A percentile compares a stretch with the other conserved stretches of the same genome.
Evolutionary conservation across 2,797 vertebrate species (phyloP).

Genomic region (Chaetodon trifasciatus): DNA sequence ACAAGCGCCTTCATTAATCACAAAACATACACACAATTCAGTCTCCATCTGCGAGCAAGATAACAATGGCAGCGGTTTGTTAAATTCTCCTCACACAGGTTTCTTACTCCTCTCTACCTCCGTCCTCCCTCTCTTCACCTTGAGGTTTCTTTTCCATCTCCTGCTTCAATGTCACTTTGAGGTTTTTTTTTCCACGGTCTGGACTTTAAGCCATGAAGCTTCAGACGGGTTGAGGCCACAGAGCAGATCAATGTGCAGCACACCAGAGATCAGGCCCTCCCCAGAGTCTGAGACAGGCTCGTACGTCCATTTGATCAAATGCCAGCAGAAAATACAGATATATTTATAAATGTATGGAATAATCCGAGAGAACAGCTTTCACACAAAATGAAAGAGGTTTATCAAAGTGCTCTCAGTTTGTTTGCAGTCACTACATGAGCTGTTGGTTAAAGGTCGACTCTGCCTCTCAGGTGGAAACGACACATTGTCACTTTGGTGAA

Average conservation of each 20-base stretch:
- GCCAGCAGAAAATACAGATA: conserved; percentile 28
- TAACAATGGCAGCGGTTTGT: conserved; percentile 52
- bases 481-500: neutral
- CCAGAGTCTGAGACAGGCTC: conserved; percentile 32
- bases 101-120: conserved; percentile 20
- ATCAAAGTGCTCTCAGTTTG: conserved; percentile 13
- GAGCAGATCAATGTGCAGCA: conserved; percentile 49
- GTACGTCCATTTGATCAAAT: conserved; percentile 46
- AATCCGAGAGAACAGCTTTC: conserved; percentile 28
- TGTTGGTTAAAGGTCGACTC: conserved; percentile 19
- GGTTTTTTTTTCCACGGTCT: neutral
- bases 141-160: conserved; percentile 15
- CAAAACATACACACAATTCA: conserved; percentile 51
- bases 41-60: conserved; percentile 66
- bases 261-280: conserved; percentile 26
- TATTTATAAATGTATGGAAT: conserved; percentile 13
- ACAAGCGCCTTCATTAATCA: conserved; percentile 78
- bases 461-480: neutral
- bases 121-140: conserved; percentile 34
- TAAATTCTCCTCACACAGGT: conserved; percentile 23
- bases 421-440: conserved; percentile 29
- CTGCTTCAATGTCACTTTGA: conserved; percentile 46
- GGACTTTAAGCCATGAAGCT: conserved; percentile 35
- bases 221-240: conserved; percentile 39
- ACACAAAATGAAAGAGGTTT: conserved; percentile 24